These are phyloP conservation scores for Pelagia noctiluca DNA, from an alignment of 30 jellyfish, hydroid and myxozoan species.

Conservation along the genomic window DNA sequence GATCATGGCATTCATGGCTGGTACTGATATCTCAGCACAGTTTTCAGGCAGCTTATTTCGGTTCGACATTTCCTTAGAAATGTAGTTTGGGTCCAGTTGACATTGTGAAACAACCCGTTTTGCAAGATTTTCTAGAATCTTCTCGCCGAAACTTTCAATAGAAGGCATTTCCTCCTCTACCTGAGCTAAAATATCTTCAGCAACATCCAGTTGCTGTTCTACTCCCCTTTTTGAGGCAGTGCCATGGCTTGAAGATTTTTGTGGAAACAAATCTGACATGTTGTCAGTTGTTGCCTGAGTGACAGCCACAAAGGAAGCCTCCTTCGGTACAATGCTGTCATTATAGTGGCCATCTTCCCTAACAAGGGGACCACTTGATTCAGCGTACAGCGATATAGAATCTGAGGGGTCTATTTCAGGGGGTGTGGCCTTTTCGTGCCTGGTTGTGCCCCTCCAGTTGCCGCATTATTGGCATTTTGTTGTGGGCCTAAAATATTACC, in stretches of 20 bases:
- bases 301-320: conserved; percentile 2
- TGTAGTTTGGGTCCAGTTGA: conserved; percentile 6
- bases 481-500: conserved; percentile 5
- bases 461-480: conserved; percentile 2
- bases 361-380: conserved; percentile 6
- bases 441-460: conserved; percentile 10
- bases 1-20: conserved; percentile 15
- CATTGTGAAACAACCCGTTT: neutral
- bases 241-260: neutral
- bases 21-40: conserved; percentile 37
- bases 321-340: conserved; percentile 5
- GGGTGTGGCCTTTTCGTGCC: conserved; percentile 4
- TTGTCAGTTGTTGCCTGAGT: conserved; percentile 3
- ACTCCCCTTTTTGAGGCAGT: conserved; percentile 8
- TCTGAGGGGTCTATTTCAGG: conserved; percentile 1
- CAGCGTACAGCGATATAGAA: conserved; percentile 6
- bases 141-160: conserved; percentile 1
- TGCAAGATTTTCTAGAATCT: conserved; percentile 2
- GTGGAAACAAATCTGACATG: conserved; percentile 2
- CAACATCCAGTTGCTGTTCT: conserved; percentile 6
- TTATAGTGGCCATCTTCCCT: conserved; percentile 1
- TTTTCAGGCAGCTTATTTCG: conserved; percentile 33
- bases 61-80: conserved; percentile 3
- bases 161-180: conserved; percentile 8
- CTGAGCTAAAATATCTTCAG: conserved; percentile 3